These are phyloP conservation scores for Anadara kagoshimensis DNA, from an alignment of 1,140 invertebrate genomes.

Conservation along the genomic window DNA sequence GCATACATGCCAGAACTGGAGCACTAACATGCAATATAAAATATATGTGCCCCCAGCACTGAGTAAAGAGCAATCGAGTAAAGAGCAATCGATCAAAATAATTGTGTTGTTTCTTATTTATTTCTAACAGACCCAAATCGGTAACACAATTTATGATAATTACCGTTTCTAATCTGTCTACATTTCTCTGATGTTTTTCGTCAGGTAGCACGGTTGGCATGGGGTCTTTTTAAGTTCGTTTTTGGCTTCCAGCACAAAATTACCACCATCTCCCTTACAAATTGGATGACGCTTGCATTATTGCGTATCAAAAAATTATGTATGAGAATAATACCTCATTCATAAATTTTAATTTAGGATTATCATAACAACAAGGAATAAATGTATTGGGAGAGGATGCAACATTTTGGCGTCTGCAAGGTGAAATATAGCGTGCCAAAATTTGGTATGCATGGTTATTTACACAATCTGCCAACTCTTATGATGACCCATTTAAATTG, in stretches of 20 bases:
- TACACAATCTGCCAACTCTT: constrained; percentile 24
- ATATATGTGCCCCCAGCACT: neutral
- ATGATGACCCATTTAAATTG: constrained; percentile 8
- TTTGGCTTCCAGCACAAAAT: constrained; percentile 13
- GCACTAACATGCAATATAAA: neutral
- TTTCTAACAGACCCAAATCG: too few species aligned
- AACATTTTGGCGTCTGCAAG: neutral
- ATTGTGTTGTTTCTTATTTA: too few species aligned
- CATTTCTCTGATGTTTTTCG: neutral
- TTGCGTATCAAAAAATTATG: neutral
- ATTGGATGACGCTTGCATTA: constrained; percentile 9
- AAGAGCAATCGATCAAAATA: neutral
- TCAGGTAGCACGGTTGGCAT: neutral
- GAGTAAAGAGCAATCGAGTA: too few species aligned
- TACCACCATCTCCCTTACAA: constrained; percentile 12
- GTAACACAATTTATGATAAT: neutral
- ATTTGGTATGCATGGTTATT: constrained; percentile 8
- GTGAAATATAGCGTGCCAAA: neutral
- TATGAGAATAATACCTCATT: neutral
- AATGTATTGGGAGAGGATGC: neutral
- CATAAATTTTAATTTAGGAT: constrained; percentile 9
- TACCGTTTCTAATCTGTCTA: constrained; percentile 17
- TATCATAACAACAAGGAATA: neutral
- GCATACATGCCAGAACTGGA: neutral
- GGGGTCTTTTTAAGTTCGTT: constrained; percentile 3